These are phyloP conservation scores for Nephotettix cincticeps DNA, from an alignment of 1,140 invertebrate species.

Conservation along the genomic window DNA sequence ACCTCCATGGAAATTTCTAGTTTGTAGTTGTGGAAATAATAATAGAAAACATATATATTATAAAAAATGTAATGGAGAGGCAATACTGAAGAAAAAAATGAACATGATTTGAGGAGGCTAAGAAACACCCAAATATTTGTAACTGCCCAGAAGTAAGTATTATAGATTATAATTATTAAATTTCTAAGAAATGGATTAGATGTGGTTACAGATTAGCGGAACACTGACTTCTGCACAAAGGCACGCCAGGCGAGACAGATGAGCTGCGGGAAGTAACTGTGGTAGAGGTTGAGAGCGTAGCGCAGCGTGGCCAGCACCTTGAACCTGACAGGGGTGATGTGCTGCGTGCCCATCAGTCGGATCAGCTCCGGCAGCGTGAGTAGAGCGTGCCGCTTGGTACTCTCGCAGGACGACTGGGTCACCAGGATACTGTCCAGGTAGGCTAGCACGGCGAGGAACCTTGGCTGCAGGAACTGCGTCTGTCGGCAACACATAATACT, in stretches of 20 bases:
- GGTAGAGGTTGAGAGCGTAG: conserved; percentile 33
- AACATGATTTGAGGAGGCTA: no score
- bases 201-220: no score
- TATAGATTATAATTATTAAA: no score
- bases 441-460: conserved; percentile 36
- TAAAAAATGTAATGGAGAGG: no score
- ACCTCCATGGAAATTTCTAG: no score
- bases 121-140: no score
- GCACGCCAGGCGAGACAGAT: conserved; percentile 35
- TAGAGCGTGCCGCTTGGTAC: conserved; percentile 33
- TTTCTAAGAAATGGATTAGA: no score
- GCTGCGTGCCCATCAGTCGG: conserved; percentile 32
- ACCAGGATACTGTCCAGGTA: conserved; percentile 34
- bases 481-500: conserved; percentile 18
- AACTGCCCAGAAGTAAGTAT: no score
- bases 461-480: conserved; percentile 30
- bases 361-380: conserved; percentile 35
- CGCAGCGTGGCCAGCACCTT: conserved; percentile 38
- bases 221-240: conserved; percentile 35
- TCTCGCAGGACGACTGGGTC: conserved; percentile 25
- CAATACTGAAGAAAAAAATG: no score
- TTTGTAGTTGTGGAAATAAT: no score
- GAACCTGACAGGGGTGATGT: conserved; percentile 36
- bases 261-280: conserved; percentile 25
- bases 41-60: no score